A percentile compares a stretch with the other conserved stretches of the same genome.
Conservation (phyloP, 2,888 invertebrate species). For the Xestoiulus laeticollis region DNA sequence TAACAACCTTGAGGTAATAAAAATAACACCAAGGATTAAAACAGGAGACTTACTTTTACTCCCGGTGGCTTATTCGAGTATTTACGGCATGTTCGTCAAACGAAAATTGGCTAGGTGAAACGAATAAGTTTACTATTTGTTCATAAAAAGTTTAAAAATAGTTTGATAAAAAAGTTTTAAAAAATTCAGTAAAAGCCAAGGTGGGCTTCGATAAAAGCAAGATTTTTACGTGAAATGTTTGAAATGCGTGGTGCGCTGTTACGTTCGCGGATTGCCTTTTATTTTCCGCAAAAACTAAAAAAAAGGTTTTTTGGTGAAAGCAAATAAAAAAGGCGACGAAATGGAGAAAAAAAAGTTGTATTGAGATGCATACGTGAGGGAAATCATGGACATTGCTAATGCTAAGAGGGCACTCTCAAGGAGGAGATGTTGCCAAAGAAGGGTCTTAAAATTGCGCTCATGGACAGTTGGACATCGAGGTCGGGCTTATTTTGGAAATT, state of each 20-base stretch:
- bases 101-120: too few species aligned
- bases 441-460: neutral
- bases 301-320: neutral
- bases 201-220: neutral
- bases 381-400: neutral
- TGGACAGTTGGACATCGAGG: constrained; percentile 18
- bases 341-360: neutral
- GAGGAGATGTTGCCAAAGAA: neutral
- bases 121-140: too few species aligned
- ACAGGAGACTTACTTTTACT: too few species aligned
- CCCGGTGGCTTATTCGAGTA: too few species aligned
- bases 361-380: neutral
- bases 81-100: too few species aligned
- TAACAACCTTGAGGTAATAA: too few species aligned
- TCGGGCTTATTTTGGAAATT: neutral
- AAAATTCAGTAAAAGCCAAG: neutral
- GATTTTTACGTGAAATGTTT: neutral
- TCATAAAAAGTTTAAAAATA: too few species aligned
- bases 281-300: neutral
- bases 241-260: neutral
- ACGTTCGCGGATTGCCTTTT: neutral
- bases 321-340: neutral
- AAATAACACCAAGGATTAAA: too few species aligned
- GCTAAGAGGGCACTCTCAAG: neutral
- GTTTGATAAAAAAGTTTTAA: too few species aligned